Conservation (phyloP, 2,113 vertebrate genomes). For the Syrmaticus mikado region DNA sequence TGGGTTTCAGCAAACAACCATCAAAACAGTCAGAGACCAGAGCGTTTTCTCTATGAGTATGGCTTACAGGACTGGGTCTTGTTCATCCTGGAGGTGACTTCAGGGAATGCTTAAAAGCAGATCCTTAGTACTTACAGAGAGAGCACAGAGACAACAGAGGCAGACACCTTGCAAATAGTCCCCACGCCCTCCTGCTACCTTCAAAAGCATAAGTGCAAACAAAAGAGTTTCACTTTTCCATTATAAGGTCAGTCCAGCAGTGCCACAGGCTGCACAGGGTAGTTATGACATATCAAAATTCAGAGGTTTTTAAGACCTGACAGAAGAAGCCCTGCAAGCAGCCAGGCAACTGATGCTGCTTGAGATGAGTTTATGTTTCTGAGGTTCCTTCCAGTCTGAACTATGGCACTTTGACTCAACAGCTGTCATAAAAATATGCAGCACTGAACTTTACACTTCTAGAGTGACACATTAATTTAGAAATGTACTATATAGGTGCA, state of each 20-base stretch:
- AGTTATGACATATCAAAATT: not conserved
- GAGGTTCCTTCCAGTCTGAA: not conserved
- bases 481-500: not conserved
- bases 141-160: not conserved
- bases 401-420: not conserved
- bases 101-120: not conserved
- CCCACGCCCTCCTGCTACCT: not conserved
- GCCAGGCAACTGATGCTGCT: not conserved
- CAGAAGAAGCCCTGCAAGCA: not conserved
- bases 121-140: not conserved
- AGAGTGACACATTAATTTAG: constrained; percentile 29
- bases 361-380: not conserved
- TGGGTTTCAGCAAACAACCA: not conserved
- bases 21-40: not conserved
- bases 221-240: not conserved
- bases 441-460: not conserved
- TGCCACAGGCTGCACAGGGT: not conserved
- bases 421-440: not conserved
- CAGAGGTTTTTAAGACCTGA: not conserved
- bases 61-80: not conserved
- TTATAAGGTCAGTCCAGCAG: not conserved
- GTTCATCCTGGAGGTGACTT: not conserved
- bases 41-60: not conserved
- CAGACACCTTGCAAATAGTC: not conserved
- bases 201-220: not conserved